Percentiles rank a stretch among this genome's conserved stretches.
Evolutionary conservation across 64 coral and sea anemone species (phyloP).

Genomic region (Acropora tenuis): DNA sequence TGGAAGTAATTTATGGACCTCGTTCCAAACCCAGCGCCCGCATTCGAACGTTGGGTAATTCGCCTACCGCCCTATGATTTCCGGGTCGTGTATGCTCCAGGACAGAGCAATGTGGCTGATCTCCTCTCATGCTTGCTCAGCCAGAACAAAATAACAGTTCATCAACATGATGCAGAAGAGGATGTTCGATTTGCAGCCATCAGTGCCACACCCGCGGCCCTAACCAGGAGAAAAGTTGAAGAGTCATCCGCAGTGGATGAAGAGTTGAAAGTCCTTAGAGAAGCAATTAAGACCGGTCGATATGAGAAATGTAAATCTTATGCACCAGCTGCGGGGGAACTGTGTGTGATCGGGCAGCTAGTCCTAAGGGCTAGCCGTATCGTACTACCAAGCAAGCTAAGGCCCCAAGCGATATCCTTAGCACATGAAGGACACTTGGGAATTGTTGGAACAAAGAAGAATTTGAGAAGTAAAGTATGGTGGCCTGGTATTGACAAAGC

Average conservation of each 20-base stretch:
- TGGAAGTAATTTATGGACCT: not conserved
- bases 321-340: conserved; percentile 22
- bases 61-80: conserved; percentile 3
- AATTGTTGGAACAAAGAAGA: too few relatives aligned
- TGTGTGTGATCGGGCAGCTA: not conserved
- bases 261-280: conserved; percentile 7
- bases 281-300: too few relatives aligned
- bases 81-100: too few relatives aligned
- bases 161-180: too few relatives aligned
- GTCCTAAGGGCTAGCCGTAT: not conserved
- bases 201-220: conserved; percentile 37
- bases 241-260: not conserved
- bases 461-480: too few relatives aligned
- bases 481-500: too few relatives aligned
- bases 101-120: not conserved
- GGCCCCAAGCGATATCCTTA: too few relatives aligned
- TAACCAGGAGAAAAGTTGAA: conserved; percentile 32
- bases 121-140: not conserved
- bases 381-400: conserved; percentile 27
- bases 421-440: too few relatives aligned
- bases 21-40: not conserved
- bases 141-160: not conserved
- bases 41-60: conserved; percentile 39
- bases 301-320: not conserved
- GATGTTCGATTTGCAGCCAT: not conserved